Base-by-base conservation (phyloP, 2,113 vertebrate genomes). In the Xenus cinereus region DNA sequence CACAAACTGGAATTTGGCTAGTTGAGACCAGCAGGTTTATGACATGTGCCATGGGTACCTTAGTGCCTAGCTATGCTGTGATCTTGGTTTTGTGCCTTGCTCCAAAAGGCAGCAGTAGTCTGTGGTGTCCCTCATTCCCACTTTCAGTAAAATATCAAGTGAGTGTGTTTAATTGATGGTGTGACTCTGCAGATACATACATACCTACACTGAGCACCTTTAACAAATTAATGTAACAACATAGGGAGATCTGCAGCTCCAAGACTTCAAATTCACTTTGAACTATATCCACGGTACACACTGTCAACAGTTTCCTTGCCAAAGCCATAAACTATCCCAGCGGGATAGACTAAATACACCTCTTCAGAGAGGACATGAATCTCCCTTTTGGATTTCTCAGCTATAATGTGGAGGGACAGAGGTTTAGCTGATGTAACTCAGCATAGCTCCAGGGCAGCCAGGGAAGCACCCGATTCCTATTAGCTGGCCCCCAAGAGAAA, bases 311-410 rank as follows among this genome's bases (percentile, higher is more conserved):
- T 92, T 96, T 96, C 90, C 57, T 66, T 84, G 84, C 82, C 84
- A 94, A 93, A 74, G 37, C 76, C 53, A 63, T 96, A 94, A 97
- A 96, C 88, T 88, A 56, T 91, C 74, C 93, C 63, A 46, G 50
- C 1, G 0, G 51, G 51, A 35, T 69, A 73, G 73, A 93, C 91
- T 92, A 96, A 97, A 67, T 83, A 96, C 56, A 87, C 48, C 84
- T 95, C 66, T 94, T 93, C 45, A 89, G 57, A 13, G 57, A 74
- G 51, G 72, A 86, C 78, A 27, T 16, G 74, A 90, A 78, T 93
- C 91, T 93, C 68, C 71, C 37, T 50, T 79, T 75, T 59, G 67
- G 57, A 66, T 72, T 75, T 91, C 84, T 95, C 43, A 33, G 57
- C 64, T 66, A 14, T 72, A 75, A 60, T 9, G 60, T 0, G 9